phyloP scores from a whole-genome alignment of 2,113 vertebrate species.

The Sylvia atricapilla region DNA sequence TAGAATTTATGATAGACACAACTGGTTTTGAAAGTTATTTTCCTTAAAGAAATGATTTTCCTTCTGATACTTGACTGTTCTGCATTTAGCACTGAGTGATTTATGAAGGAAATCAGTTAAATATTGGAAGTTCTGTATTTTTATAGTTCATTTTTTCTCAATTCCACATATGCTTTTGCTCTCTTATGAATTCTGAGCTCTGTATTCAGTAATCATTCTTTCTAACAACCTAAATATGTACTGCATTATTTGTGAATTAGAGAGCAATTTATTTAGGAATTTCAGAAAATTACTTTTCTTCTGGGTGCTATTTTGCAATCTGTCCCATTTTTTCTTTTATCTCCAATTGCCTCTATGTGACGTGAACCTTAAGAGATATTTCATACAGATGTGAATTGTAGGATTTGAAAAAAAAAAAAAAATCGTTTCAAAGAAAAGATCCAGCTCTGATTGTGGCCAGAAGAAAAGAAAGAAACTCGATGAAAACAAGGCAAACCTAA shows the following conservation, averaged over 20 bases:
- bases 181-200: background rate
- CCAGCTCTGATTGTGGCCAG: background rate
- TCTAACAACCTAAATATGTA: slow-evolving; percentile 2
- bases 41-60: background rate
- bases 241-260: slow-evolving; percentile 43
- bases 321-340: slow-evolving; percentile 5
- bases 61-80: background rate
- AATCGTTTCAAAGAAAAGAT: background rate
- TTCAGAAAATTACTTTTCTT: slow-evolving; percentile 34
- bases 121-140: background rate
- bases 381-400: background rate
- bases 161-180: background rate
- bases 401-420: background rate
- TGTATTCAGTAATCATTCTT: slow-evolving; percentile 27
- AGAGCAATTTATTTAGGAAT: slow-evolving; percentile 34
- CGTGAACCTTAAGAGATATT: background rate
- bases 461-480: background rate
- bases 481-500: background rate
- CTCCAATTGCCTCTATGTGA: background rate
- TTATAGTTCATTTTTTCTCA: background rate
- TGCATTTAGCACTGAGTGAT: slow-evolving; percentile 13
- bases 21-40: background rate
- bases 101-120: slow-evolving; percentile 27
- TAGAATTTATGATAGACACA: slow-evolving; percentile 31
- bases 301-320: background rate